Evolutionary conservation across 2,797 vertebrate genomes (phyloP).

Genomic region (Meriones psammophilus): DNA sequence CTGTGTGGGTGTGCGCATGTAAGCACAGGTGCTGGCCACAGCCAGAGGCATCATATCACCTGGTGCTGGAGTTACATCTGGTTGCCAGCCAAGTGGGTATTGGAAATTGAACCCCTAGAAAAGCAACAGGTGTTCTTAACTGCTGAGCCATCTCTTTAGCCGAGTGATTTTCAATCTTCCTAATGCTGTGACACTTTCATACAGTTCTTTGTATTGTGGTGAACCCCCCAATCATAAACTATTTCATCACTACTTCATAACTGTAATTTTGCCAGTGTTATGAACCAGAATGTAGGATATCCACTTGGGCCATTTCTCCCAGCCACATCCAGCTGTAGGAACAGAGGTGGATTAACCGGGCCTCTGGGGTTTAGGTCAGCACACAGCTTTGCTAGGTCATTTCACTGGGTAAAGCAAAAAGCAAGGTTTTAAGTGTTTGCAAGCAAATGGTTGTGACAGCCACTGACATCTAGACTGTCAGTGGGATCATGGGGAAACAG

Average conservation of each 20-base stretch:
- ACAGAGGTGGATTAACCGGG: neutral
- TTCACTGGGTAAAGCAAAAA: neutral
- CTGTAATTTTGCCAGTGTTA: neutral
- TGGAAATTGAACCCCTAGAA: neutral
- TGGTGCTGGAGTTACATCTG: neutral
- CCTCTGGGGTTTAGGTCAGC: neutral
- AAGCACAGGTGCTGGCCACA: neutral
- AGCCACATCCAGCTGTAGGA: neutral
- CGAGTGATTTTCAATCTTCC: neutral
- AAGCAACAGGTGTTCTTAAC: neutral
- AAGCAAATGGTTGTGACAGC: neutral
- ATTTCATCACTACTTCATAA: neutral
- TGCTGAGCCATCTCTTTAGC: neutral
- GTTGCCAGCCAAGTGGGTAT: neutral
- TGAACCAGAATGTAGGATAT: neutral
- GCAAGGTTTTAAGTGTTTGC: no score
- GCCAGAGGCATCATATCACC: neutral
- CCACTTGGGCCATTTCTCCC: neutral
- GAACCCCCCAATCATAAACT: no score
- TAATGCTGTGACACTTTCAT: neutral
- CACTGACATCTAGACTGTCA: fast-evolving
- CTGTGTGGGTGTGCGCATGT: neutral
- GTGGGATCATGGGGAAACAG: neutral
- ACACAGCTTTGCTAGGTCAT: no score
- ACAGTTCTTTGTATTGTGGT: neutral